Evolutionary conservation across 1,140 invertebrate genomes (phyloP).

Genomic region (Wasmannia auropunctata): DNA sequence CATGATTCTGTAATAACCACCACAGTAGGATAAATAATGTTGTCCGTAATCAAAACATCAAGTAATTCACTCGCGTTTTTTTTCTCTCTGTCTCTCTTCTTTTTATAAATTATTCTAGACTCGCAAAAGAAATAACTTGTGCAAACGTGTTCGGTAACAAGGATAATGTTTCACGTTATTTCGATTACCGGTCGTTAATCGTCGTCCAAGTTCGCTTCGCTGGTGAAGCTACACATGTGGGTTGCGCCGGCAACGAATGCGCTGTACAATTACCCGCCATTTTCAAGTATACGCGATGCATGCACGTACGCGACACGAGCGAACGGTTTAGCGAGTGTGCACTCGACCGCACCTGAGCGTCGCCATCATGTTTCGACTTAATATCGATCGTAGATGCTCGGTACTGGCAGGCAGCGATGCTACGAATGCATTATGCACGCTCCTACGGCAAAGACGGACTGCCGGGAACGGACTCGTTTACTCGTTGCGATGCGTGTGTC

Average conservation of each 20-base stretch:
- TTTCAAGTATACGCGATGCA: slow-evolving; percentile 19
- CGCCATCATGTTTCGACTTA: slow-evolving; percentile 58
- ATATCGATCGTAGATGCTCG: slow-evolving; percentile 54
- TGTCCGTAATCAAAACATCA: neutral
- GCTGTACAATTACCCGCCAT: slow-evolving; percentile 30
- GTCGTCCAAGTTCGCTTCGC: neutral
- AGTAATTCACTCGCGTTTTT: neutral
- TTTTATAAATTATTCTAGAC: neutral
- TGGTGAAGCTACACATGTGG: neutral
- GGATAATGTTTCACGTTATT: neutral
- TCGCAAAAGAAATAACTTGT: neutral
- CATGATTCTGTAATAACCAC: neutral
- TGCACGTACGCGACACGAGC: slow-evolving; percentile 8
- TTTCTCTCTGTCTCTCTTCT: neutral
- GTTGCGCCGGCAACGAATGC: slow-evolving; percentile 4
- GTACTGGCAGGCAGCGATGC: slow-evolving; percentile 18
- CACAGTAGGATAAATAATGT: neutral
- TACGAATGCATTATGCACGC: slow-evolving; percentile 53
- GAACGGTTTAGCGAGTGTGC: slow-evolving; percentile 4
- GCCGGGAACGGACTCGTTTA: slow-evolving; percentile 49
- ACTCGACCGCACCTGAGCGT: slow-evolving; percentile 30
- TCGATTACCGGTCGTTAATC: neutral
- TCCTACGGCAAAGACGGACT: neutral
- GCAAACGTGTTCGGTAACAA: neutral
- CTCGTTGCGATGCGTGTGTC: slow-evolving; percentile 39